Conservation (phyloP, 2,797 vertebrate species). For the Sebastes kiyomatsui region DNA sequence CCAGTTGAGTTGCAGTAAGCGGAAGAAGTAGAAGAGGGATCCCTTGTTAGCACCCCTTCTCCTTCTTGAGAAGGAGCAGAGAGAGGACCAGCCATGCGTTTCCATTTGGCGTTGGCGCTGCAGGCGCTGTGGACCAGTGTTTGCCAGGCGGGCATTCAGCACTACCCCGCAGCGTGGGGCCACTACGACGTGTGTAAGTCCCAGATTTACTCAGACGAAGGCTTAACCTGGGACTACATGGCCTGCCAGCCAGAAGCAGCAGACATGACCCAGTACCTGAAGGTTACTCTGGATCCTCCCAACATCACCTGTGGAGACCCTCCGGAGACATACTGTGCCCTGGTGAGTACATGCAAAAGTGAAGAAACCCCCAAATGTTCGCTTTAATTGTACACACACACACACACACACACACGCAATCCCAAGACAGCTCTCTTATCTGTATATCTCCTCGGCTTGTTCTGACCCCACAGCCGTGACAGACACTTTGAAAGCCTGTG, state of each 20-base stretch:
- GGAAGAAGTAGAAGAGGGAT: constrained; percentile 49
- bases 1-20: constrained; percentile 43
- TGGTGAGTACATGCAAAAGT: constrained; percentile 87
- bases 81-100: constrained; percentile 85
- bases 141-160: constrained; percentile 88
- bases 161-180: constrained; percentile 95
- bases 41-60: constrained; percentile 30
- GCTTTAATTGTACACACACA: background rate
- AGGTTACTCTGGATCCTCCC: constrained; percentile 94
- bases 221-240: constrained; percentile 98
- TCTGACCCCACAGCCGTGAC: constrained; percentile 37
- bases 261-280: constrained; percentile 95
- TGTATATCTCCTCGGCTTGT: constrained; percentile 3
- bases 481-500: constrained; percentile 41
- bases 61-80: constrained; percentile 39
- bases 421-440: constrained; percentile 1
- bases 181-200: constrained; percentile 98
- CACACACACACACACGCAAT: background rate
- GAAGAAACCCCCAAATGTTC: background rate
- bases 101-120: constrained; percentile 89
- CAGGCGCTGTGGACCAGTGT: constrained; percentile 91
- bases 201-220: constrained; percentile 94
- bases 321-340: constrained; percentile 95
- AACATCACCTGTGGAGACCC: constrained; percentile 98
- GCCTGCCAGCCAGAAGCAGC: constrained; percentile 97